These are phyloP conservation scores for Rachycentron canadum DNA, from an alignment of 2,797 vertebrate species.

Conservation along the genomic window DNA sequence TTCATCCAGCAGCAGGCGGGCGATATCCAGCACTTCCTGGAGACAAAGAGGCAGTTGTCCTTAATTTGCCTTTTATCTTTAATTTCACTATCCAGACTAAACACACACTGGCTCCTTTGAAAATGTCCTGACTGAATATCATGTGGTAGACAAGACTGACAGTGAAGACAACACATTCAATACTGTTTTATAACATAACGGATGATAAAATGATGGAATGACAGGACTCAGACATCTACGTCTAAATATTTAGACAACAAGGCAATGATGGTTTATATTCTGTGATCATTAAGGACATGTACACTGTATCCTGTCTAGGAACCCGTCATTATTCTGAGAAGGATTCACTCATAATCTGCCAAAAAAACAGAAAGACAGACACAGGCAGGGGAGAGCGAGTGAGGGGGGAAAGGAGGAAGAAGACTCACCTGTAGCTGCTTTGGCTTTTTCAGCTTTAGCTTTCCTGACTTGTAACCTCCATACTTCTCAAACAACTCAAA, in stretches of 20 bases:
- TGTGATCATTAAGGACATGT: constrained; percentile 3
- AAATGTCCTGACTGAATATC: neutral
- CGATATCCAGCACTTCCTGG: constrained; percentile 97
- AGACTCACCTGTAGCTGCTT: constrained; percentile 94
- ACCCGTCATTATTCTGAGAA: constrained; percentile 12
- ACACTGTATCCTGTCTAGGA: neutral
- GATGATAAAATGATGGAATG: constrained; percentile 12
- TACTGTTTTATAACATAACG: neutral
- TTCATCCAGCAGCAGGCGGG: constrained; percentile 92
- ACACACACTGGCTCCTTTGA: neutral
- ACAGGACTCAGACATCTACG: constrained; percentile 12
- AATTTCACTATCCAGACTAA: neutral
- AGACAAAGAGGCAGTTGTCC: constrained; percentile 15
- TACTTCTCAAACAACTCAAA: constrained; percentile 96
- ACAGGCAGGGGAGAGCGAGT: neutral
- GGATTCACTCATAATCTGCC: constrained; percentile 6
- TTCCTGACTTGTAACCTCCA: constrained; percentile 95
- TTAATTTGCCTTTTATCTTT: constrained; percentile 1
- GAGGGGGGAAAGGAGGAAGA: constrained; percentile 1
- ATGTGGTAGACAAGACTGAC: neutral
- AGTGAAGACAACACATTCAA: neutral
- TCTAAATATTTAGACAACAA: constrained; percentile 44
- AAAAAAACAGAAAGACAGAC: neutral
- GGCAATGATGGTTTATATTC: constrained; percentile 7
- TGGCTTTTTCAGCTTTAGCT: constrained; percentile 96